Base-by-base conservation (phyloP, 2,797 vertebrate species). In the Chlorospingus flavigularis region DNA sequence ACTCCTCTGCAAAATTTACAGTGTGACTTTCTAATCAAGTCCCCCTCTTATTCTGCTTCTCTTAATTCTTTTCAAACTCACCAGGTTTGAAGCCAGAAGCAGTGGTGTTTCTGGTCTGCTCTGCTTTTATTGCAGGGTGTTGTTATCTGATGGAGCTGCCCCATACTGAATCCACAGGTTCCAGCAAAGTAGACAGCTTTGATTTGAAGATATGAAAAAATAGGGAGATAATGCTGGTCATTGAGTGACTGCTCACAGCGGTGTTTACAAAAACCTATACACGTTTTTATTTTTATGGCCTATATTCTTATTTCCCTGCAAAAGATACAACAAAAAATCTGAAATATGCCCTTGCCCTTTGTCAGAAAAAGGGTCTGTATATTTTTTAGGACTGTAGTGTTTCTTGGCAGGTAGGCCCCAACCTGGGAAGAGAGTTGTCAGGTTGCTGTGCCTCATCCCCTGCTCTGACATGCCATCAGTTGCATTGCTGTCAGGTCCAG, bases 361-460 rank as follows among this genome's bases (percentile, higher is more conserved):
- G 20, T 51, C 57, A 85, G 45, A 65, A 68, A 39, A 63, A 67
- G 4, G 8, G 1, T 11, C 10, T 81, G 10, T n/a, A 9, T 57
- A 28, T 21, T 31, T 86, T 82, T 92, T 37, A 51, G 26, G n/a
- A 50, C 11, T 4, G 2, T 17, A 24, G 4, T 4, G 1, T 54
- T 70, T 74, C 13, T 14, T 51, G 54, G 5, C 47, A 75, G 30
- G 25, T 14, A 54, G 20, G 53, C 51, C 14, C 17, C 17, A 74
- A 17, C 0, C 0, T 7, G 48, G n/a, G 25, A 73, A 71, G 6
- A 6, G 7, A 48, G 17, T 47, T 75, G 21, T 72, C 13, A 37
- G 18, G 35, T 10, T 70, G 28, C 43, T 1, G 1, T 61, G 35
- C 18, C 9, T 47, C 0, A 0, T 61, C 1, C 10, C 13, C 17